Base-by-base conservation (phyloP, 2,113 vertebrate species). In the Sarotherodon lohbergeri region DNA sequence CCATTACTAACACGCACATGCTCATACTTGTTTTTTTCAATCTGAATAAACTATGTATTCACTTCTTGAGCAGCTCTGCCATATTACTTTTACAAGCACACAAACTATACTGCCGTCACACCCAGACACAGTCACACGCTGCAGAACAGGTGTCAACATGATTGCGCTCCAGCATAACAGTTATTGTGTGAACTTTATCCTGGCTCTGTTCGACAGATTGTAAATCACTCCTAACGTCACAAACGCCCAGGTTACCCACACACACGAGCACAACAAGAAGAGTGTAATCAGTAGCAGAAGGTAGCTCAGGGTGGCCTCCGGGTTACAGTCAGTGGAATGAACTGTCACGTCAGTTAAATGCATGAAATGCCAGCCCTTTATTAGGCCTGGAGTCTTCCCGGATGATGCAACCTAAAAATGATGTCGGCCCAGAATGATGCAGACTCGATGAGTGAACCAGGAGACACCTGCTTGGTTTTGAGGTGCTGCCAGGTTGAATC, bases 91-190 rank as follows among this genome's bases (percentile, higher is more conserved):
- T 39, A 41, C 54, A 82, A 19, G 22, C 66, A 57, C 4, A 17
- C 19, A 50, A 39, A 22, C 48, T 43, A 50, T 5, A 14, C 50
- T 4, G 16, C 55, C 0, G 17, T 84, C 83, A 86, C 87, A 66
- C 61, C 50, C 86, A n/a, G 22, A 61, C 22, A 54, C 71, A 19
- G 50, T 76, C 76, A 43, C 88, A 88, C 78, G 19, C 36, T 57
- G 27, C 9, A 87, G 29, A 87, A 80, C 90, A 92, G 63, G 91
- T 84, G 87, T 89, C 80, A 82, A 78, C 68, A 66, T 9, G 63
- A 29, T n/a, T 5, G 48, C 8, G 27, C 27, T 50, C 27, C 73
- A 76, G 39, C n/a, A 79, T 8, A 29, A 73, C 55, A 41, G 46
- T 63, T 76, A 80, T 43, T 82, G 24, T 24, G 41, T 55, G n/a